Percentiles rank a stretch among this genome's conserved stretches.
Evolutionary conservation across 2,113 vertebrate species (phyloP).

Genomic region (Centrocercus urophasianus): DNA sequence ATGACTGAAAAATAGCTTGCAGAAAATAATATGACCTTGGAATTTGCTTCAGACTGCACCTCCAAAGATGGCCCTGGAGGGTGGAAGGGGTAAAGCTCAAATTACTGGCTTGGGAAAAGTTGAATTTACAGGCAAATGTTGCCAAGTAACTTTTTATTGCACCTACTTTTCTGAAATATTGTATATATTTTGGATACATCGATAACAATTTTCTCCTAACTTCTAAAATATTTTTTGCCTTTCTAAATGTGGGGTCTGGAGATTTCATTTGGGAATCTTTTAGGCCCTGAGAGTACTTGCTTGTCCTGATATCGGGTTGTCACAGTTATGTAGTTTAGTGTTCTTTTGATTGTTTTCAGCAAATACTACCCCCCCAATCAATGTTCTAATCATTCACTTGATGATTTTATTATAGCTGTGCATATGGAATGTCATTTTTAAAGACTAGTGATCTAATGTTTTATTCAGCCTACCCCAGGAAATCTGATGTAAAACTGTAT

Average conservation of each 20-base stretch:
- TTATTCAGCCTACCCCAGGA: not conserved
- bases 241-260: not conserved
- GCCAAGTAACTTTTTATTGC: not conserved
- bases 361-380: not conserved
- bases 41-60: not conserved
- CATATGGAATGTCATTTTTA: constrained; percentile 6
- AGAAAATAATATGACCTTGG: not conserved
- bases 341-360: constrained; percentile 24
- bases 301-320: not conserved
- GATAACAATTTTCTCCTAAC: not conserved
- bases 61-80: not conserved
- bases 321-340: not conserved
- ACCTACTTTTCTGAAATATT: not conserved
- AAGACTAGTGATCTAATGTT: constrained; percentile 14
- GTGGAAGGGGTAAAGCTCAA: not conserved
- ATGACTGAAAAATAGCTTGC: not conserved
- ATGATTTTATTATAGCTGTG: constrained; percentile 1
- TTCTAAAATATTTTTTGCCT: not conserved
- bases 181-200: not conserved
- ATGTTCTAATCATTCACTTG: not conserved
- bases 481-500: not conserved
- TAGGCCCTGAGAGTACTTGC: not conserved
- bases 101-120: not conserved
- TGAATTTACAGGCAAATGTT: not conserved
- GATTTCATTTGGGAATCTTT: not conserved